Percentiles rank a stretch among this genome's conserved stretches.
These are phyloP conservation scores for Arnoldichthys spilopterus DNA, from an alignment of 2,797 vertebrate genomes.

Conservation along the genomic window DNA sequence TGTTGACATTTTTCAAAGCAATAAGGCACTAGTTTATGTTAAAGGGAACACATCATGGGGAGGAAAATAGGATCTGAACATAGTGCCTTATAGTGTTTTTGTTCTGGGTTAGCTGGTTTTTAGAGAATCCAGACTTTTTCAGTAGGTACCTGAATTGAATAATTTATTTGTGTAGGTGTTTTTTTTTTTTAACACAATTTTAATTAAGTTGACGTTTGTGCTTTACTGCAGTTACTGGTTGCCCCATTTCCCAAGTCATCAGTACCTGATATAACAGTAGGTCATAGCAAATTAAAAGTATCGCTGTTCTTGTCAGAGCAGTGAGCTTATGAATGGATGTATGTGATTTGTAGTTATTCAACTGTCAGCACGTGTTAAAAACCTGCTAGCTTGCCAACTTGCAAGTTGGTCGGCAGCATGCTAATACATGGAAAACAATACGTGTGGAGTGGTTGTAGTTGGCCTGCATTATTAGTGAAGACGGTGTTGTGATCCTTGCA, in stretches of 20 bases:
- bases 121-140: constrained; percentile 16
- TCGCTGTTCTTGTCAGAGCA: constrained; percentile 38
- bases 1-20: constrained; percentile 1
- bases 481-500: constrained; percentile 6
- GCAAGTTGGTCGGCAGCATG: constrained; percentile 32
- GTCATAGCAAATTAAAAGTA: neutral
- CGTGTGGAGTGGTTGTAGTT: constrained; percentile 18
- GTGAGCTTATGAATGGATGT: constrained; percentile 5
- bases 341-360: neutral
- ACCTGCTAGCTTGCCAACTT: constrained; percentile 14
- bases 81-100: constrained; percentile 36
- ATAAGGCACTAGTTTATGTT: constrained; percentile 39
- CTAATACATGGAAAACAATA: constrained; percentile 8
- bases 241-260: neutral
- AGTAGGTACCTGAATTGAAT: constrained; percentile 31
- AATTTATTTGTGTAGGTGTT: constrained; percentile 24
- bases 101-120: neutral
- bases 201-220: neutral
- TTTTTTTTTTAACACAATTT: neutral
- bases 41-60: constrained; percentile 32
- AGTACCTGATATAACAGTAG: constrained; percentile 9
- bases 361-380: neutral
- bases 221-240: constrained; percentile 3
- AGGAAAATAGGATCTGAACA: constrained; percentile 21
- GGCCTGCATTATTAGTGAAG: constrained; percentile 17